A percentile compares a stretch with the other conserved stretches of the same genome.
Conservation (phyloP, 2,113 vertebrate species). For the Leuciscus idus region DNA sequence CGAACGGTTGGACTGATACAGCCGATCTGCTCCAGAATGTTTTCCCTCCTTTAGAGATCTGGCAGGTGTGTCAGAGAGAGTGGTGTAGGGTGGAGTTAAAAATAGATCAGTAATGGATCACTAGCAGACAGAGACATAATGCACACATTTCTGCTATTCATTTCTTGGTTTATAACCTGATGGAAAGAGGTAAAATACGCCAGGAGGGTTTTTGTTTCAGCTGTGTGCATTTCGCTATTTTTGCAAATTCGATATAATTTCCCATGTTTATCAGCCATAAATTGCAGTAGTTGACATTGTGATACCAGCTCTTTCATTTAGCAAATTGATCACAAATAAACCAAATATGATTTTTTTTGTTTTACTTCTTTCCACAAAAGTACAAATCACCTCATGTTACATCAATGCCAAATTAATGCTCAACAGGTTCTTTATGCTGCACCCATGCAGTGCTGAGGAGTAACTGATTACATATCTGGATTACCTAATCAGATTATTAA, state of each 20-base stretch:
- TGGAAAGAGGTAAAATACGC: background rate
- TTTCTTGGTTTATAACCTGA: background rate
- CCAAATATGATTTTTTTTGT: background rate
- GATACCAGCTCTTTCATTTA: background rate
- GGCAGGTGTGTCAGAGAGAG: slow-evolving; percentile 47
- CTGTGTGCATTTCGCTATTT: background rate
- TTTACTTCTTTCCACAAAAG: background rate
- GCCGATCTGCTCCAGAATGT: slow-evolving; percentile 32
- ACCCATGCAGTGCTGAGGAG: too few species aligned
- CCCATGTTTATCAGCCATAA: background rate
- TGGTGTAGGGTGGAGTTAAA: slow-evolving; percentile 48
- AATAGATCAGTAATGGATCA: slow-evolving; percentile 35
- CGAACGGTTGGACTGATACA: slow-evolving; percentile 21
- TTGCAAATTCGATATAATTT: background rate
- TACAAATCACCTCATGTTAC: background rate
- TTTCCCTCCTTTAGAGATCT: slow-evolving; percentile 41
- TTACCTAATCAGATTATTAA: too few species aligned
- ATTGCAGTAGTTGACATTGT: background rate
- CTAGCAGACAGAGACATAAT: slow-evolving; percentile 5
- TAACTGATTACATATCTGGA: too few species aligned
- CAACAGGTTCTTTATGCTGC: background rate
- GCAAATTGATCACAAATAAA: background rate
- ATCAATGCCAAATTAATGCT: background rate
- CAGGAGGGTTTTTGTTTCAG: background rate
- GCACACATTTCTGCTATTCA: background rate